Percentiles rank a stretch among this genome's conserved stretches.
phyloP scores from a whole-genome alignment of 2,113 vertebrate species.

The Rafetus swinhoei region DNA sequence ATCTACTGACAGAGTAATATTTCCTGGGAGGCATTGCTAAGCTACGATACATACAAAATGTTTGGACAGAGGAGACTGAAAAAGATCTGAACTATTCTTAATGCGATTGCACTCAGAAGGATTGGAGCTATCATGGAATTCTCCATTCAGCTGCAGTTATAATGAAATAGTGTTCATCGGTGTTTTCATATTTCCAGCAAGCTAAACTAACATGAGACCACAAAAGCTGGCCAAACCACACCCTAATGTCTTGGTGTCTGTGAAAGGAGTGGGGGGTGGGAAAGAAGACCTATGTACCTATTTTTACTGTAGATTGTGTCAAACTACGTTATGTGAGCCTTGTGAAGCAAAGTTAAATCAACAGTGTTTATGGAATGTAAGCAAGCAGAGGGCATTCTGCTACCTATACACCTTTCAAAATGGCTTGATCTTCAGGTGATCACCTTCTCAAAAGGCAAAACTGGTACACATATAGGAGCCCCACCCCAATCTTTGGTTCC shows the following conservation, averaged over 20 bases:
- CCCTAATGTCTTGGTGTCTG: not conserved
- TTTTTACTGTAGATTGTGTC: fast-evolving
- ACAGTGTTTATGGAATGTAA: no score
- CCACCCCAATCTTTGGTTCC: no score
- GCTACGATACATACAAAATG: conserved; percentile 28
- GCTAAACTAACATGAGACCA: not conserved
- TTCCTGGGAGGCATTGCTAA: conserved; percentile 61
- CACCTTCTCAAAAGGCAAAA: no score
- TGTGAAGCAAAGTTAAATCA: not conserved
- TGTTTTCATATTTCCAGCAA: not conserved
- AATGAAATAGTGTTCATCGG: fast-evolving
- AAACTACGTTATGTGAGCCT: fast-evolving
- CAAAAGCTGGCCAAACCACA: not conserved
- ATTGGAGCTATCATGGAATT: conserved; percentile 37
- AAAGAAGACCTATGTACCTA: not conserved
- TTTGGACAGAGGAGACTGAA: conserved; percentile 39
- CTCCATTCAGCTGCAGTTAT: conserved; percentile 1
- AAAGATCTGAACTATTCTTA: conserved; percentile 44
- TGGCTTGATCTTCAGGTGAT: not conserved
- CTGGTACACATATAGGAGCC: no score
- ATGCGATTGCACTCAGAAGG: conserved; percentile 26
- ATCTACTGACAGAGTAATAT: conserved; percentile 59
- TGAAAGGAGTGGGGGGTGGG: not conserved
- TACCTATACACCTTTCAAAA: not conserved
- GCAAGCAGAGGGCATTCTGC: fast-evolving